Conservation (phyloP, 2,888 invertebrate species). For the Hyppa rectilinea region DNA sequence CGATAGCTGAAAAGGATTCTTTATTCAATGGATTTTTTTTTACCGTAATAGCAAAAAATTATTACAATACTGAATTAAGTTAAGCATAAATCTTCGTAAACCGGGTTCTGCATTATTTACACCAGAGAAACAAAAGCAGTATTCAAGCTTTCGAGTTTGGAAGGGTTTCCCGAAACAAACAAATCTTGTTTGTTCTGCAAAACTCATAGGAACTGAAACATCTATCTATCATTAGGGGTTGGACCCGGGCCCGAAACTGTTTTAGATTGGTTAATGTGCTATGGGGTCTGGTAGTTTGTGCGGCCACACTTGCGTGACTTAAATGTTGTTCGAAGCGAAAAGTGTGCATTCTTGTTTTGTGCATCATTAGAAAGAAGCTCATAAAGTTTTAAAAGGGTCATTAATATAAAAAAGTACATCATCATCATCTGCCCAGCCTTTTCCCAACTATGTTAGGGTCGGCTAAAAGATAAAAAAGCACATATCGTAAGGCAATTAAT, state of each 20-base stretch:
- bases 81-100: conserved; percentile 13
- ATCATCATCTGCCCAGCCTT: too few relatives aligned
- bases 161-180: conserved; percentile 48
- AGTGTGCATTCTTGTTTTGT: background rate
- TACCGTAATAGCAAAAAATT: background rate
- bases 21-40: conserved; percentile 23
- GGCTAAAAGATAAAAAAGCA: too few relatives aligned
- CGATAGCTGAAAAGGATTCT: conserved; percentile 13
- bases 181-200: conserved; percentile 55
- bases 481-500: background rate
- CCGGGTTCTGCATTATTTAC: conserved; percentile 25
- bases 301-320: background rate
- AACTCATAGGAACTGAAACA: conserved; percentile 56
- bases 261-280: conserved; percentile 54
- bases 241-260: conserved; percentile 47
- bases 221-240: conserved; percentile 54
- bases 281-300: conserved; percentile 27
- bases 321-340: background rate
- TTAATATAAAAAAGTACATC: background rate
- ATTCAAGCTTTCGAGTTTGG: conserved; percentile 37
- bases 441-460: too few relatives aligned
- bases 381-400: background rate
- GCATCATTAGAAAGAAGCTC: background rate
- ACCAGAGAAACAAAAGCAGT: conserved; percentile 37
- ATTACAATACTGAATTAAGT: background rate